phyloP scores from a whole-genome alignment of 2,797 vertebrate genomes.

The Hoplostethus mediterraneus region DNA sequence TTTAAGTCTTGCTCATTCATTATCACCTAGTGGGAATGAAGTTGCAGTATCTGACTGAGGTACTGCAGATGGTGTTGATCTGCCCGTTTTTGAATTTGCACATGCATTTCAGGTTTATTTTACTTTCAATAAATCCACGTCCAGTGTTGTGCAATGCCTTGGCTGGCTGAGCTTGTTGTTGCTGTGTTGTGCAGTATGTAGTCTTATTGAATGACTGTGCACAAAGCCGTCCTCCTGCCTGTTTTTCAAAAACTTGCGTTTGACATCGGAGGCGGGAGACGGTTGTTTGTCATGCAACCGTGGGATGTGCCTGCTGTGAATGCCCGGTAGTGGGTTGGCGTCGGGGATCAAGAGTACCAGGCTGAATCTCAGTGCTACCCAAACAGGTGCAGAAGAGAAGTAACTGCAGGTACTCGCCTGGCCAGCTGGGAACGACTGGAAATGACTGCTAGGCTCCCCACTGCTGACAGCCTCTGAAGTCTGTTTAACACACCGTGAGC shows the following conservation, averaged over 20 bases:
- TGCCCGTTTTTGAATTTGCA: conserved; percentile 33
- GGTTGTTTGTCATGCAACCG: not conserved
- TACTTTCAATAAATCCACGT: conserved; percentile 26
- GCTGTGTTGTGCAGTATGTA: not conserved
- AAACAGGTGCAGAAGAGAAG: not conserved
- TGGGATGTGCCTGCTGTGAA: not conserved
- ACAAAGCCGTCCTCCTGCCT: not conserved
- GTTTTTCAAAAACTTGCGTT: not conserved
- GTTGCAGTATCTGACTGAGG: conserved; percentile 42
- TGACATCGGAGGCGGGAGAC: not conserved
- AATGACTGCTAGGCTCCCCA: conserved; percentile 3
- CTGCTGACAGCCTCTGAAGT: not conserved
- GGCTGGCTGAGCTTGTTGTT: not conserved
- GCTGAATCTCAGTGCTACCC: conserved; percentile 15
- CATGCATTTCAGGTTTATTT: conserved; percentile 51
- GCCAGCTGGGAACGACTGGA: conserved; percentile 6
- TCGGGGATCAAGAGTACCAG: conserved; percentile 7
- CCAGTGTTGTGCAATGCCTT: conserved; percentile 21
- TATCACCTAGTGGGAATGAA: conserved; percentile 47
- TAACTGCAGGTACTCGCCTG: not conserved
- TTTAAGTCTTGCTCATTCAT: conserved; percentile 50
- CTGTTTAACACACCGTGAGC: not conserved
- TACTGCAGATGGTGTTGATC: conserved; percentile 43
- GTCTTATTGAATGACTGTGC: not conserved
- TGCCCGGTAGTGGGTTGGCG: not conserved